phyloP scores from a whole-genome alignment of 2,797 vertebrate species.

The Syngnathus rostellatus region DNA sequence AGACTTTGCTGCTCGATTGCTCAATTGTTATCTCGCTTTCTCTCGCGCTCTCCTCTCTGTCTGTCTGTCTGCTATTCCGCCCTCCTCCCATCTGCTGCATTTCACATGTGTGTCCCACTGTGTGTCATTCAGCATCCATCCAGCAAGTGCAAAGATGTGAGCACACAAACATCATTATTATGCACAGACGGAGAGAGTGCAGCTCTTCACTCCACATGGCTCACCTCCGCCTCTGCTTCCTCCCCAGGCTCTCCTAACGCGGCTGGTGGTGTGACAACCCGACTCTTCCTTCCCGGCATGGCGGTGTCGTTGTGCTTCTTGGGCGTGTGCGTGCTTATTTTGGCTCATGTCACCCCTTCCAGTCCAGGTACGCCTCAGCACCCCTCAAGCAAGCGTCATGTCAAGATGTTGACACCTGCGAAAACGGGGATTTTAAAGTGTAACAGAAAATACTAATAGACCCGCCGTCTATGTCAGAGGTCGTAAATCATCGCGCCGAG shows the following conservation, averaged over 20 bases:
- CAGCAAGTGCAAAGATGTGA: background rate
- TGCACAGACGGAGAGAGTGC: background rate
- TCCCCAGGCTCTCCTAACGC: constrained; percentile 52
- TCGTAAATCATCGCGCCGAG: constrained; percentile 3
- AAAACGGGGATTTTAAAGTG: background rate
- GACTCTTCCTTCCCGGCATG: constrained; percentile 63
- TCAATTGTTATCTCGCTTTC: constrained; percentile 43
- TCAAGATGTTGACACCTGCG: constrained; percentile 2
- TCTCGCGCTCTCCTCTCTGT: constrained; percentile 21
- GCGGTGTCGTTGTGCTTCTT: constrained; percentile 67
- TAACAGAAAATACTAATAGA: background rate
- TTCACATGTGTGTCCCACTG: constrained; percentile 20
- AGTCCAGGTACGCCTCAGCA: constrained; percentile 60
- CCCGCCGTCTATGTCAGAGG: background rate
- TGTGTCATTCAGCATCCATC: constrained; percentile 12
- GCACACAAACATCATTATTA: constrained; percentile 4
- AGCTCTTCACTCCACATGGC: constrained; percentile 19
- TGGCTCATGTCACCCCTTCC: constrained; percentile 62
- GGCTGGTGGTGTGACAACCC: constrained; percentile 53
- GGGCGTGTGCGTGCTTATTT: constrained; percentile 58
- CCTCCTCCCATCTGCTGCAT: constrained; percentile 23
- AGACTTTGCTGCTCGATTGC: constrained; percentile 50
- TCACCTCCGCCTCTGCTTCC: constrained; percentile 27
- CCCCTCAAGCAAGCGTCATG: background rate
- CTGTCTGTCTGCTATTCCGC: constrained; percentile 34